Percentiles rank a stretch among this genome's conserved stretches.
These are phyloP conservation scores for Acanthosepion esculentum DNA, from an alignment of 2,888 invertebrate species.

Conservation along the genomic window DNA sequence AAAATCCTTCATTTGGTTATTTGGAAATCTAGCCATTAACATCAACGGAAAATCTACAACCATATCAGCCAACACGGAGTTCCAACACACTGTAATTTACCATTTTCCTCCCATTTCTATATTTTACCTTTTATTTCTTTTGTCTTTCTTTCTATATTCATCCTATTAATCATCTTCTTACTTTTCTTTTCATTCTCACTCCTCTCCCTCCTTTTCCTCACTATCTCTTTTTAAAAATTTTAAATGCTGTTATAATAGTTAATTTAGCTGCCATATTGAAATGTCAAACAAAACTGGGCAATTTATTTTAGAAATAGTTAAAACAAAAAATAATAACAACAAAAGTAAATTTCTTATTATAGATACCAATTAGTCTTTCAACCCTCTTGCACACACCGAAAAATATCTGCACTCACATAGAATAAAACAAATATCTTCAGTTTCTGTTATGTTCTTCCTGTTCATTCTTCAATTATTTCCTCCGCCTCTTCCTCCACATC, in stretches of 20 bases:
- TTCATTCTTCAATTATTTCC: neutral
- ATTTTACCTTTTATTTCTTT: no score
- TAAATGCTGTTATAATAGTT: neutral
- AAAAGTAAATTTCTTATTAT: neutral
- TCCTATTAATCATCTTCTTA: no score
- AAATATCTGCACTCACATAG: neutral
- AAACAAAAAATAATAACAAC: neutral
- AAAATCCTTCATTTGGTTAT: no score
- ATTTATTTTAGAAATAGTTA: neutral
- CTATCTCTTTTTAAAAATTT: no score
- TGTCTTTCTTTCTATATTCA: no score
- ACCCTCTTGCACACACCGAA: neutral
- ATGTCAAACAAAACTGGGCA: neutral
- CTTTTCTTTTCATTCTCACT: no score
- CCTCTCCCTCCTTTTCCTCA: no score
- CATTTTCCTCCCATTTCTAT: no score
- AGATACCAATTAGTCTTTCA: constrained; percentile 33
- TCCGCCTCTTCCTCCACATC: neutral
- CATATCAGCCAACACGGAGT: no score
- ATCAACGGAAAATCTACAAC: no score
- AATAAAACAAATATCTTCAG: neutral
- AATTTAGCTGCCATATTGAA: constrained; percentile 15
- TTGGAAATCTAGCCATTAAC: no score
- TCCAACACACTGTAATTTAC: no score
- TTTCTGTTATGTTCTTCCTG: neutral